Evolutionary conservation across 37 sponge, comb jelly and placozoan genomes (phyloP).

Genomic region (Cladorhizidae sp.): DNA sequence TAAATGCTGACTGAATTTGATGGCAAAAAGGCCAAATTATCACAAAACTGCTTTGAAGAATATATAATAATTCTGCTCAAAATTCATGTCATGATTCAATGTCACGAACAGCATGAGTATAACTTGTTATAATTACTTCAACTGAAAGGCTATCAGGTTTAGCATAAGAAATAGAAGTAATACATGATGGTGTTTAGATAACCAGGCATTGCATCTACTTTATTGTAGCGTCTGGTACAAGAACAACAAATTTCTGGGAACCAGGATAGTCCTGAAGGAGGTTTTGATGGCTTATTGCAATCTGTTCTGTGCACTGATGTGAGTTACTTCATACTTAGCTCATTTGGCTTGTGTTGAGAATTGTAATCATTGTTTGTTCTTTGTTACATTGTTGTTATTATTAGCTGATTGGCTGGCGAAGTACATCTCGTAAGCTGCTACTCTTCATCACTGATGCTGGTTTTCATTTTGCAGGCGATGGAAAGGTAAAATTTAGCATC

Average conservation of each 20-base stretch:
- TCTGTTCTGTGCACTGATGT: constrained; percentile 80
- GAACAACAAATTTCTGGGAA: constrained; percentile 66
- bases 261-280: constrained; percentile 89
- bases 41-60: too few species aligned
- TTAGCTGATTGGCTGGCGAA: constrained; percentile 92
- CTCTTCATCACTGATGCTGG: constrained; percentile 89
- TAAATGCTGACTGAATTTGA: too few species aligned
- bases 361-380: background rate
- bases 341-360: too few species aligned
- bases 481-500: constrained; percentile 54
- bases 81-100: too few species aligned
- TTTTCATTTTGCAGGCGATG: constrained; percentile 93
- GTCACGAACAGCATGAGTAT: too few species aligned
- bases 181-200: too few species aligned
- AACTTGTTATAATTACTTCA: too few species aligned
- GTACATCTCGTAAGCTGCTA: constrained; percentile 76
- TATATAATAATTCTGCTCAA: too few species aligned
- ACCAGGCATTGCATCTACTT: too few species aligned
- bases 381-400: background rate
- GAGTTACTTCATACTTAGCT: background rate
- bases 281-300: constrained; percentile 92
- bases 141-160: too few species aligned
- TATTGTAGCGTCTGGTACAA: constrained; percentile 41
- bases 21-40: too few species aligned
- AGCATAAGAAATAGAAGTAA: too few species aligned